Evolutionary conservation across 1,140 invertebrate genomes (phyloP), one percentile per base, ranked within the genome.

Genomic region (Adelges cooleyi): DNA sequence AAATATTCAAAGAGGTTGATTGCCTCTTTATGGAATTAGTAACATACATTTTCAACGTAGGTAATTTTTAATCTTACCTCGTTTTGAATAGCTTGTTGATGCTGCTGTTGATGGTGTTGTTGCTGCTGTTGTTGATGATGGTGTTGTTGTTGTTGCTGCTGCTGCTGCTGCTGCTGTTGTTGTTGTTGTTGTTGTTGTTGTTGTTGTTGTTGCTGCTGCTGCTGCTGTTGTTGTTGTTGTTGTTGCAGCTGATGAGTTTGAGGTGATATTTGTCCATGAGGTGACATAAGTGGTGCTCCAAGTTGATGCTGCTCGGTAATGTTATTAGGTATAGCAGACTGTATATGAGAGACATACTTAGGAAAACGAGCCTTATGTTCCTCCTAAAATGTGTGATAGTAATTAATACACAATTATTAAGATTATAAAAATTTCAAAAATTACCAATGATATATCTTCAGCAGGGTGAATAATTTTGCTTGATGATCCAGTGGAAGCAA

Each of bases 381-480:
- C 74, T 95, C 92, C 78, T 94, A 71, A 50, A 69, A 71, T 69
- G n/a, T 49, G 56, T 23, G 59, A 42, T 56, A 48, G 54, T 69
- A 49, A 33, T 23, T 17, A 36, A 27, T 36, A 65, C n/a, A n/a
- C n/a, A n/a, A n/a, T n/a, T n/a, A n/a, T n/a, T n/a, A n/a, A n/a
- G n/a, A n/a, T n/a, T n/a, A n/a, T n/a, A n/a, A n/a, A n/a, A n/a
- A n/a, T n/a, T 54, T 65, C 9, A 42, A 29, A 18, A 76, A 80
- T 79, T 77, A 86, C 85, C 75, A 87, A 70, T 48, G 92, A 95
- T 44, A 95, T 85, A 77, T 96, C 94, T 76, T 96, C 92, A 23
- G 88, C 84, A 23, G 93, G 94, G 76, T 97, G 94, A 71, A 96
- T 86, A 56, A 96, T 93, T 78, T 90, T 90, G 73, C 90, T 90